A percentile compares a stretch with the other conserved stretches of the same genome.
phyloP scores from a whole-genome alignment of 2,113 vertebrate genomes.

The Rhodinocichla rosea region DNA sequence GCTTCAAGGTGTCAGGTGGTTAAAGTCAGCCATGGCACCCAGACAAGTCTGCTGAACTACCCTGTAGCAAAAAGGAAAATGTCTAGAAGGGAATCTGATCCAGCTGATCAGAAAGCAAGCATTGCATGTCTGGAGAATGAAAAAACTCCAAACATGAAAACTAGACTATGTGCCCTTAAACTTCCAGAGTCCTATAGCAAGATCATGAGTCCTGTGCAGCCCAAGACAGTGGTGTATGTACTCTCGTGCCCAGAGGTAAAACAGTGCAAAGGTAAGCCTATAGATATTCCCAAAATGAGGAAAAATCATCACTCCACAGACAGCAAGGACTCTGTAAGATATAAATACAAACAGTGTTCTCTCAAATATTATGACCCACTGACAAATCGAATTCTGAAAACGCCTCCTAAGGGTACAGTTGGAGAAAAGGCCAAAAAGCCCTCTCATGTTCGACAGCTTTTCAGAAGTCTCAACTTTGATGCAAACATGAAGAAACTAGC shows the following conservation, averaged over 20 bases:
- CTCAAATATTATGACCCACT: conserved; percentile 80
- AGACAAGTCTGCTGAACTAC: conserved; percentile 74
- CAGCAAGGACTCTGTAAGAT: conserved; percentile 67
- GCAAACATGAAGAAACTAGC: conserved; percentile 67
- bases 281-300: conserved; percentile 49
- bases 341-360: conserved; percentile 82
- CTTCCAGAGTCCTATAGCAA: conserved; percentile 76
- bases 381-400: conserved; percentile 79
- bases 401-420: conserved; percentile 61
- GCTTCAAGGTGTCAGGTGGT: conserved; percentile 86
- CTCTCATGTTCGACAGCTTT: conserved; percentile 75
- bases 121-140: conserved; percentile 47
- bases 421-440: conserved; percentile 49
- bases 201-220: conserved; percentile 81
- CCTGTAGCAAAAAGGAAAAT: conserved; percentile 73
- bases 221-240: conserved; percentile 82
- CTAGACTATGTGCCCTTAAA: conserved; percentile 68
- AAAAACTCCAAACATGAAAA: conserved; percentile 75
- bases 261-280: conserved; percentile 46
- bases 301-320: conserved; percentile 65
- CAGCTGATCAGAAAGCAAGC: conserved; percentile 14
- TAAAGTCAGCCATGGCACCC: conserved; percentile 85
- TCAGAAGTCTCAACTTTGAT: conserved; percentile 78
- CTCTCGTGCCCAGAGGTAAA: conserved; percentile 79
- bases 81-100: conserved; percentile 27